Evolutionary conservation across 2,113 vertebrate species (phyloP).

Genomic region (Platycercus adscitus): DNA sequence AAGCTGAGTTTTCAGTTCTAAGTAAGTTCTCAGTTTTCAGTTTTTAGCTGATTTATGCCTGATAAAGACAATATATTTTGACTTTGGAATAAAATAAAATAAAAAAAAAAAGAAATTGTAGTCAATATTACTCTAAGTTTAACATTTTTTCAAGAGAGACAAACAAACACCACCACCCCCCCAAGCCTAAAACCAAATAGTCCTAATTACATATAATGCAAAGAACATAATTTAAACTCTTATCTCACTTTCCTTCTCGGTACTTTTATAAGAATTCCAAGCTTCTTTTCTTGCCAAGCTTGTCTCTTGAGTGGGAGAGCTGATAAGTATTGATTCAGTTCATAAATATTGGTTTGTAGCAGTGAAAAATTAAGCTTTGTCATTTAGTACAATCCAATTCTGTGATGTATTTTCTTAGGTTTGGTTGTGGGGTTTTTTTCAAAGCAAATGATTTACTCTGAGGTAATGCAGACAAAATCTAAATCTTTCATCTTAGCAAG

Average conservation of each 20-base stretch:
- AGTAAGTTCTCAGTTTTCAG: neutral
- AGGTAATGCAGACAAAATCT: neutral
- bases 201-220: neutral
- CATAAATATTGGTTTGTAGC: neutral
- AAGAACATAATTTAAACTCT: neutral
- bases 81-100: neutral
- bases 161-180: neutral
- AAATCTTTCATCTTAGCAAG: neutral
- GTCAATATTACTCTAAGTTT: neutral
- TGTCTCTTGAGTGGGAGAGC: neutral
- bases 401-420: neutral
- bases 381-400: neutral
- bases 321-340: neutral
- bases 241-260: neutral
- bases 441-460: neutral
- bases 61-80: neutral
- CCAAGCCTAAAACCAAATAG: neutral
- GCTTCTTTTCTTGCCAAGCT: neutral
- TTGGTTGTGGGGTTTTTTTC: neutral
- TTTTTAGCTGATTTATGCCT: neutral
- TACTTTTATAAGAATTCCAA: neutral
- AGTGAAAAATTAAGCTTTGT: slow-evolving; percentile 3
- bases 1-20: neutral
- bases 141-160: neutral
- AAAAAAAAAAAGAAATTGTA: neutral